phyloP scores from a whole-genome alignment of 2,113 vertebrate genomes.

The Silurus asotus region DNA sequence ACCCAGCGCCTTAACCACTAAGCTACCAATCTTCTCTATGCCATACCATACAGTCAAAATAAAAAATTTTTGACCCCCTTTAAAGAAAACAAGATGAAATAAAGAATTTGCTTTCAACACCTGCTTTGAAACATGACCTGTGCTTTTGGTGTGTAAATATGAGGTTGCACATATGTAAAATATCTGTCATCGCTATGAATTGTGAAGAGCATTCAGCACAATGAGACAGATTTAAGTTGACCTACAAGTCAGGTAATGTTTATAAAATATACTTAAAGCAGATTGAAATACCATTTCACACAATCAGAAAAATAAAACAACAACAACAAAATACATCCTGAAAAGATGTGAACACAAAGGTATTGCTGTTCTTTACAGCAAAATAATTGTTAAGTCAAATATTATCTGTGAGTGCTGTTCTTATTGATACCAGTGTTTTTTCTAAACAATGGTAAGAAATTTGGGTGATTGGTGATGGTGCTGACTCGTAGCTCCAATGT shows the following conservation, averaged over 20 bases:
- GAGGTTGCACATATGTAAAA: constrained; percentile 3
- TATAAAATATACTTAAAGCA: constrained; percentile 11
- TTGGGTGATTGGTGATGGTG: not conserved
- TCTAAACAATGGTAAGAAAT: not conserved
- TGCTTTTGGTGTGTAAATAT: not conserved
- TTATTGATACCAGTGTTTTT: not conserved
- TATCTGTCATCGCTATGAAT: not conserved
- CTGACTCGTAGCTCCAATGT: not conserved
- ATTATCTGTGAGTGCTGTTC: not conserved
- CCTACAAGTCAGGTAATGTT: not conserved
- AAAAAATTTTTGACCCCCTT: not conserved
- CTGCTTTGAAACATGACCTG: not conserved
- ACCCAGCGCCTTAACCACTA: too few species aligned
- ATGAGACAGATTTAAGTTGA: not conserved
- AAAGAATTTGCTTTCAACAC: not conserved
- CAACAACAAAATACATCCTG: not conserved
- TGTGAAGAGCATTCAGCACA: not conserved
- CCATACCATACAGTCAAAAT: not conserved
- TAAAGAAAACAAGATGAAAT: not conserved
- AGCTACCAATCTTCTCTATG: not conserved
- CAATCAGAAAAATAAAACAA: not conserved
- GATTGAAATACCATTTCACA: not conserved
- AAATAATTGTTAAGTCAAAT: not conserved
- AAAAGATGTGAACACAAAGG: not conserved
- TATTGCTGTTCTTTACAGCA: not conserved